Evolutionary conservation across 1,140 invertebrate species (phyloP).

Genomic region (Hyposmocoma kahamanoa): DNA sequence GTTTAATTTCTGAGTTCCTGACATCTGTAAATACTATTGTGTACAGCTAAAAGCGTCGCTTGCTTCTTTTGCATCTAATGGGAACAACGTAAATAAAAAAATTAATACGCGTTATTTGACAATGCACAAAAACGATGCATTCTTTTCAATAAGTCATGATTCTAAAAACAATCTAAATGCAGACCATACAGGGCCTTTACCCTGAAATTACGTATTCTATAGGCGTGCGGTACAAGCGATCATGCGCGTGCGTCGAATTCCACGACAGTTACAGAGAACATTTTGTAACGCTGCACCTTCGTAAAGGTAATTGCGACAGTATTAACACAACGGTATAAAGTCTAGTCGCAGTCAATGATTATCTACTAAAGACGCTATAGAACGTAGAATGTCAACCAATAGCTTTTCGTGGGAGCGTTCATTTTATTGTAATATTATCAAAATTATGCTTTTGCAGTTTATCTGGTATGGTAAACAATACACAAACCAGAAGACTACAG

Average conservation of each 20-base stretch:
- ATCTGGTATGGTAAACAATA: no score
- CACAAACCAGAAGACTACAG: no score
- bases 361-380: no score
- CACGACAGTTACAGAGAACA: slow-evolving; percentile 25
- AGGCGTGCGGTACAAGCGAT: slow-evolving; percentile 45
- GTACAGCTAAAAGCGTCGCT: no score
- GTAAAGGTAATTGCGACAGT: no score
- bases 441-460: no score
- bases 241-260: slow-evolving; percentile 54
- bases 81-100: background rate
- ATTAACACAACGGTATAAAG: slow-evolving; percentile 25
- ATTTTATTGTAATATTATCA: no score
- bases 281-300: slow-evolving; percentile 20
- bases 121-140: slow-evolving; percentile 10
- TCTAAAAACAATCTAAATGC: slow-evolving; percentile 57
- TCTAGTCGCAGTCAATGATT: slow-evolving; percentile 29
- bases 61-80: background rate
- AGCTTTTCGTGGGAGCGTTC: no score
- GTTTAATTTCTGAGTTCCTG: no score
- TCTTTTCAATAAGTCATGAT: slow-evolving; percentile 27
- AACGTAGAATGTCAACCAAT: slow-evolving; percentile 29
- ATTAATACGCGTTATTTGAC: background rate
- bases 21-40: no score
- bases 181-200: slow-evolving; percentile 48
- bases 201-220: slow-evolving; percentile 48